These are phyloP conservation scores for Casuarius casuarius DNA, from an alignment of 2,113 vertebrate genomes.

Conservation along the genomic window DNA sequence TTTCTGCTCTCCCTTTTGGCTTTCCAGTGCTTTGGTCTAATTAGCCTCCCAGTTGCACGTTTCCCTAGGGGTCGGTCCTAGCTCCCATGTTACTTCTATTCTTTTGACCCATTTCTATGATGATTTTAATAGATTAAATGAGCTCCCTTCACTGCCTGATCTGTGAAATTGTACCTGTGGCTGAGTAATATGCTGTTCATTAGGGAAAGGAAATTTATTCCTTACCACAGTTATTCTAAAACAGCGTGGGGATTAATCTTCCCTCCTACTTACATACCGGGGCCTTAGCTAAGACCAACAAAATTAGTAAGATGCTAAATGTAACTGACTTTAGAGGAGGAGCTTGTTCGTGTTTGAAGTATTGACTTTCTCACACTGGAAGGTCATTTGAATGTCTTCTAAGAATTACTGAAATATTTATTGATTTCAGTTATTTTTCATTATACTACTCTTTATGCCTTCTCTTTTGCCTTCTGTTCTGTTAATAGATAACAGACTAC, in stretches of 20 bases:
- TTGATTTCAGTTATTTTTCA: constrained; percentile 7
- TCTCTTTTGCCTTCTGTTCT: neutral
- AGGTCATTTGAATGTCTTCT: constrained; percentile 16
- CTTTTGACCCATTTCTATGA: neutral
- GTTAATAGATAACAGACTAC: neutral
- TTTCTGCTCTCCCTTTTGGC: neutral
- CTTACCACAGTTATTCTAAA: neutral
- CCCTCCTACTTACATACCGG: neutral
- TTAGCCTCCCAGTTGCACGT: neutral
- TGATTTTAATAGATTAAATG: neutral
- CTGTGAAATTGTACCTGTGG: neutral
- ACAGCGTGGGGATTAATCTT: neutral
- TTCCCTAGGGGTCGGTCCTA: neutral
- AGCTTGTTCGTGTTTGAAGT: constrained; percentile 9
- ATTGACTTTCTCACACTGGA: neutral
- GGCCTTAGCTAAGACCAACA: neutral
- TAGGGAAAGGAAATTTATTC: constrained; percentile 2
- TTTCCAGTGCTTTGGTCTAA: neutral
- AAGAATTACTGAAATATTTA: constrained; percentile 7
- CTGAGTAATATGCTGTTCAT: neutral
- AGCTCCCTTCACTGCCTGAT: neutral
- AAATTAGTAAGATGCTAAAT: neutral
- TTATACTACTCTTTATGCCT: neutral
- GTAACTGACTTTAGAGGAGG: neutral
- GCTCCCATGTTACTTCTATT: neutral